Conservation (phyloP, 2,888 invertebrate genomes). For the Eucera pruinosa region DNA sequence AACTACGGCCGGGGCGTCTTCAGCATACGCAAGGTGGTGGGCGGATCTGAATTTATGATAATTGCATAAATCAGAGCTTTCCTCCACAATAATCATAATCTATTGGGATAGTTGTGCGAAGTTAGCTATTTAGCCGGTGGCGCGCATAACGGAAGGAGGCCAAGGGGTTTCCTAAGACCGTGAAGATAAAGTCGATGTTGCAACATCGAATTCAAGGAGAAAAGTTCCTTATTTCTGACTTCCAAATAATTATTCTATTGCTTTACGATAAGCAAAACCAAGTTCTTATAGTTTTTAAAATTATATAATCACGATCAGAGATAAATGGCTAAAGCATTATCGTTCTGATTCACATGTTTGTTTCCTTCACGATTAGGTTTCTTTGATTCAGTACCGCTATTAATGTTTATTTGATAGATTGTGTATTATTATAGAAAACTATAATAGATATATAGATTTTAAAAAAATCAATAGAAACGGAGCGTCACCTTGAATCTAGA, state of each 20-base stretch:
- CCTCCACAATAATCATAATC: constrained; percentile 84
- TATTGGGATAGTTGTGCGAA: constrained; percentile 83
- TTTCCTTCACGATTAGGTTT: not conserved
- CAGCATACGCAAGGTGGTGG: constrained; percentile 80
- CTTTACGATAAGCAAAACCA: not conserved
- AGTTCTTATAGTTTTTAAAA: too few species aligned
- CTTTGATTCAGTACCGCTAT: not conserved
- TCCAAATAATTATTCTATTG: not conserved
- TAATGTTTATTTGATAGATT: not conserved
- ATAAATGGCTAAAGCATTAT: too few species aligned
- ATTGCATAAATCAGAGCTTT: constrained; percentile 84
- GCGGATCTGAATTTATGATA: constrained; percentile 82
- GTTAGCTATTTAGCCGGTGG: constrained; percentile 83
- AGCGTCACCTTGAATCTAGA: constrained; percentile 22
- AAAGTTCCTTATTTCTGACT: constrained; percentile 6
- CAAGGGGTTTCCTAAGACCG: constrained; percentile 69
- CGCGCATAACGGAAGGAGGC: constrained; percentile 73
- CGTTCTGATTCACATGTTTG: too few species aligned
- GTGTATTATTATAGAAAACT: not conserved
- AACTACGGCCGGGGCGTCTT: constrained; percentile 76
- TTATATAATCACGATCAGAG: too few species aligned
- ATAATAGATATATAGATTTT: constrained; percentile 16
- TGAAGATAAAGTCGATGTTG: constrained; percentile 79
- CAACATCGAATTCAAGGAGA: constrained; percentile 58
- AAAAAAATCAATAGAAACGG: constrained; percentile 56